Conservation (phyloP, 2,113 vertebrate species). For the Strix aluco region DNA sequence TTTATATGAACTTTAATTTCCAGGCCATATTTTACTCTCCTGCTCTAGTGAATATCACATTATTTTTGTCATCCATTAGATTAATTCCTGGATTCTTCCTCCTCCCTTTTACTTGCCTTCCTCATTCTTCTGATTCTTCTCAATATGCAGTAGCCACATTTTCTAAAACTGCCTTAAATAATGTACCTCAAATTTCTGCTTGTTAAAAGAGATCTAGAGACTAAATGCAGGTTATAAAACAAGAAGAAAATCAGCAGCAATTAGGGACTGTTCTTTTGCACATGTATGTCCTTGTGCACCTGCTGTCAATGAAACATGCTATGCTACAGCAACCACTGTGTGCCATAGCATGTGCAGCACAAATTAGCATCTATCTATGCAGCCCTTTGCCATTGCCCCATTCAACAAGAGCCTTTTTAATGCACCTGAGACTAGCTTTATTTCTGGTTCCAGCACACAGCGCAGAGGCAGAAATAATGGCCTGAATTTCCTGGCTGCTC, state of each 20-base stretch:
- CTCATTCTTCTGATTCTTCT: background rate
- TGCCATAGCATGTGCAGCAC: fast-evolving
- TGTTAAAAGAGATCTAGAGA: background rate
- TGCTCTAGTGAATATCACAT: background rate
- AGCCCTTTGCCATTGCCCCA: background rate
- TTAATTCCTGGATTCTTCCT: background rate
- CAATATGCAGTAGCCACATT: background rate
- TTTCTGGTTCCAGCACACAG: background rate
- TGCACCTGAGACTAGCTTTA: background rate
- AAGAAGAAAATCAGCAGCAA: background rate
- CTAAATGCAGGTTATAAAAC: background rate
- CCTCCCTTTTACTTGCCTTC: background rate
- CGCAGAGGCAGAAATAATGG: background rate
- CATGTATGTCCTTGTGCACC: background rate
- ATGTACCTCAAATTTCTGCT: background rate
- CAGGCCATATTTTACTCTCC: background rate
- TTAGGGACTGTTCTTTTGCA: background rate
- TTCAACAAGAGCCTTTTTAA: background rate
- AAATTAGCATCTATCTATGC: background rate
- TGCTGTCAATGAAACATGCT: background rate
- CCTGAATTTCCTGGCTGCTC: background rate
- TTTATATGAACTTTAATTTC: background rate
- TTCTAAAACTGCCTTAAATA: background rate
- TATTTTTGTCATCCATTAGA: background rate
- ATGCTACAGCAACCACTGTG: background rate